Evolutionary conservation across 1,140 invertebrate genomes (phyloP).

Genomic region (Polypedilum pembai): DNA sequence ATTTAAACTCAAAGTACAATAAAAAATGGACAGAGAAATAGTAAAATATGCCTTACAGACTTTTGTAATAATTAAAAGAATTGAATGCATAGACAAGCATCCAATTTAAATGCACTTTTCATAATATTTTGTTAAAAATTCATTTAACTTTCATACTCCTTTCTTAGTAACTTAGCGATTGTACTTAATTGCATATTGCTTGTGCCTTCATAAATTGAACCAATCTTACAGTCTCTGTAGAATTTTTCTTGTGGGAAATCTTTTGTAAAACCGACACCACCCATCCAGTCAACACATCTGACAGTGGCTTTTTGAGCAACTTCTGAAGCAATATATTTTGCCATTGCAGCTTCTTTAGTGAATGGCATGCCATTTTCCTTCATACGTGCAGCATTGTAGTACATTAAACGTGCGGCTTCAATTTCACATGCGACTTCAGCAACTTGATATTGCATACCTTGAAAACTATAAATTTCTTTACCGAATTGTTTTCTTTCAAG

Average conservation of each 20-base stretch:
- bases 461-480: slow-evolving; percentile 75
- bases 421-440: slow-evolving; percentile 79
- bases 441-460: slow-evolving; percentile 94
- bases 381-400: slow-evolving; percentile 89
- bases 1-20: too few species aligned
- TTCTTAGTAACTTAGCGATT: slow-evolving; percentile 67
- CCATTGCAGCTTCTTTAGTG: slow-evolving; percentile 91
- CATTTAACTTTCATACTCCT: background rate
- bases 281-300: slow-evolving; percentile 96
- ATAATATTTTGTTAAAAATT: slow-evolving; percentile 2
- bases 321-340: slow-evolving; percentile 84
- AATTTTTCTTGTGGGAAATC: slow-evolving; percentile 96
- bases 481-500: slow-evolving; percentile 92
- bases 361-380: slow-evolving; percentile 75
- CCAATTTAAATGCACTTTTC: background rate
- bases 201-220: slow-evolving; percentile 96
- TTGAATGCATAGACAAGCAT: background rate
- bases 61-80: slow-evolving; percentile 9
- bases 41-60: background rate
- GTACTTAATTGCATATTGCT: slow-evolving; percentile 95
- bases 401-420: slow-evolving; percentile 77
- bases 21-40: too few species aligned
- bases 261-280: slow-evolving; percentile 91
- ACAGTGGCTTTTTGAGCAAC: slow-evolving; percentile 76
- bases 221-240: slow-evolving; percentile 92